Conservation (phyloP, 2,888 invertebrate genomes). For the Drosophila multiciliata region DNA sequence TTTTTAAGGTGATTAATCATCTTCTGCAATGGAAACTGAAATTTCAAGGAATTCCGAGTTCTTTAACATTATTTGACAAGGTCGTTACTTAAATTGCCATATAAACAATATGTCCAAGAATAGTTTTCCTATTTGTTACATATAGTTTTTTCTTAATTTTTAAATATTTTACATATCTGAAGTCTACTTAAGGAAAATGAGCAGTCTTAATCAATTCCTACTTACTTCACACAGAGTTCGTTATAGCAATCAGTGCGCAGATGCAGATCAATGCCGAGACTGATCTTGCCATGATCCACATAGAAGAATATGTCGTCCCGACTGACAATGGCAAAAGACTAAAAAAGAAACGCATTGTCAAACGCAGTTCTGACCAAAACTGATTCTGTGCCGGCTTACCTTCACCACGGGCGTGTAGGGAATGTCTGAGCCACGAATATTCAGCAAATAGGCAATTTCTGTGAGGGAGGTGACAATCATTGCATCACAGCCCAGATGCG, state of each 20-base stretch:
- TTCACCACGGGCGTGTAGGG: conserved; percentile 92
- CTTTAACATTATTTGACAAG: background rate
- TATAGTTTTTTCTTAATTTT: background rate
- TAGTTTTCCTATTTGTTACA: background rate
- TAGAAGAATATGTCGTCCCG: conserved; percentile 89
- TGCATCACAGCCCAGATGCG: conserved; percentile 88
- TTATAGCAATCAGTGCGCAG: conserved; percentile 87
- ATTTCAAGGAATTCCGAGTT: background rate
- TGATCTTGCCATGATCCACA: conserved; percentile 89
- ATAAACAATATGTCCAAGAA: background rate
- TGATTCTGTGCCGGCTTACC: conserved; percentile 81
- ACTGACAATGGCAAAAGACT: conserved; percentile 90
- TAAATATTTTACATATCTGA: background rate
- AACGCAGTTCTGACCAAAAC: background rate
- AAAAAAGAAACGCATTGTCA: conserved; percentile 81
- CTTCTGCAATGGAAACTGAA: background rate
- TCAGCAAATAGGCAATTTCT: conserved; percentile 95
- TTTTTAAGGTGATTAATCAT: background rate
- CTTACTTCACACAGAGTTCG: conserved; percentile 88
- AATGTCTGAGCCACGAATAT: conserved; percentile 94
- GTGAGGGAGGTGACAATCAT: conserved; percentile 94
- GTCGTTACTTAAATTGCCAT: background rate
- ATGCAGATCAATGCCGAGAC: conserved; percentile 86
- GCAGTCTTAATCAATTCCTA: conserved; percentile 14
- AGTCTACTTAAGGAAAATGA: background rate